Percentiles rank a stretch among this genome's conserved stretches.
Conservation (phyloP, 1,140 invertebrate species). For the Nixonia krombeini region DNA sequence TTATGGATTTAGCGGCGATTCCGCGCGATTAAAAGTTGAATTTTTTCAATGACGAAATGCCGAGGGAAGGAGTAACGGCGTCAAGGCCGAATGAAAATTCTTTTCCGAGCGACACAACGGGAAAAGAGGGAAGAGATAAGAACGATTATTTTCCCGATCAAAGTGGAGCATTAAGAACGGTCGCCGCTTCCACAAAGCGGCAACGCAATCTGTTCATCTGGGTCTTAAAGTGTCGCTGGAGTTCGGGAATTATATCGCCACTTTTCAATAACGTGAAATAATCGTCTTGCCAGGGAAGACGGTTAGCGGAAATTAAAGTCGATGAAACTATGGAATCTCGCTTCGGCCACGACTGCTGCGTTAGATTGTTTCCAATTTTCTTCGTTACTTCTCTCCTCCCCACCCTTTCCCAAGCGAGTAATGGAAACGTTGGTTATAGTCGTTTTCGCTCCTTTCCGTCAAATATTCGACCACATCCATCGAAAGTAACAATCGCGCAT, state of each 20-base stretch:
- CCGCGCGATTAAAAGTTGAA: conserved; percentile 11
- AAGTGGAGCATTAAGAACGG: conserved; percentile 2
- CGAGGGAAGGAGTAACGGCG: background rate
- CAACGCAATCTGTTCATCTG: conserved; percentile 1
- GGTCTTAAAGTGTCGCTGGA: conserved; percentile 5
- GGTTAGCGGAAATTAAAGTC: conserved; percentile 17
- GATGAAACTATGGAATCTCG: conserved; percentile 9
- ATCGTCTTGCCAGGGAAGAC: conserved; percentile 8
- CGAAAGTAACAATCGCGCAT: too few species aligned
- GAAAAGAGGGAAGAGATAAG: background rate
- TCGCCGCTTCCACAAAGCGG: too few species aligned
- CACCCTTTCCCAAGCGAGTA: too few species aligned
- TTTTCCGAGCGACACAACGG: too few species aligned
- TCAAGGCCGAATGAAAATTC: too few species aligned
- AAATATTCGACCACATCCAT: too few species aligned
- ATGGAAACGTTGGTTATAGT: conserved; percentile 16
- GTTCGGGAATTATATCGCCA: conserved; percentile 7
- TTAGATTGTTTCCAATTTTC: conserved; percentile 9
- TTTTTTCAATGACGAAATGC: conserved; percentile 2
- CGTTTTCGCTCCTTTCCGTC: too few species aligned
- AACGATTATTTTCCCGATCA: conserved; percentile 2
- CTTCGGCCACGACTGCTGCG: conserved; percentile 9
- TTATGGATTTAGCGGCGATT: conserved; percentile 16
- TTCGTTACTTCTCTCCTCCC: conserved; percentile 22
- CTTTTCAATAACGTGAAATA: conserved; percentile 20